Base-by-base conservation (phyloP, 2,113 vertebrate genomes). In the Mugil cephalus region DNA sequence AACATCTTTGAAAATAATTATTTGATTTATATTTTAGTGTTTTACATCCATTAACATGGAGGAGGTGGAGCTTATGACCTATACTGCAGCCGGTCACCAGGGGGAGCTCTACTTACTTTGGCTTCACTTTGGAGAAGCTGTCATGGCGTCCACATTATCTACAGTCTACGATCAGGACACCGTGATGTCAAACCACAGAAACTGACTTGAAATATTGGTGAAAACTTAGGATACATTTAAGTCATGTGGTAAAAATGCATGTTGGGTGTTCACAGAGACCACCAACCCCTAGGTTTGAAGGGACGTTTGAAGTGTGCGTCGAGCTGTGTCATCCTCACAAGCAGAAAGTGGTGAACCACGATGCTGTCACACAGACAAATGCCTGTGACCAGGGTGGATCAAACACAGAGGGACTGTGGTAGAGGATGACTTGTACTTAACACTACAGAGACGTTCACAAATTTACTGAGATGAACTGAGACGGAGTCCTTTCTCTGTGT, bases 351-450 rank as follows among this genome's bases (percentile, higher is more conserved):
- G 30, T 75, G 39, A 54, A 59, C 69, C 70, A 7, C 64, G 52
- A 15, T 38, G 0, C 2, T 61, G 60, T 45, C 39, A 71, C 50
- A 69, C 54, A 43, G 62, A 74, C 34, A 58, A 53, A 60, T 18
- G 43, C 19, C 19, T 39, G 58, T 62, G 48, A 55, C 53, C 52
- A 19, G 73, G 36, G 59, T 17, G n/a, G 55, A 58, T 81, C 39
- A 74, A 66, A 74, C 55, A 39, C 48, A 30, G 51, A 51, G 15
- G 30, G 14, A 46, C 19, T 38, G 42, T 34, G 47, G 54, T 39
- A 34, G 18, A 7, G 47, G 48, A n/a, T 18, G 17, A 6, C 3
- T 48, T 71, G 15, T 6, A 34, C 56, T 58, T 39, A 4, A 59
- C 11, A 2, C 56, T 45, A 17, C 52, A 1, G n/a, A 58, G 36